Evolutionary conservation across 1,140 invertebrate species (phyloP), one percentile per base, ranked within the genome.

Genomic region (Danaus plexippus): DNA sequence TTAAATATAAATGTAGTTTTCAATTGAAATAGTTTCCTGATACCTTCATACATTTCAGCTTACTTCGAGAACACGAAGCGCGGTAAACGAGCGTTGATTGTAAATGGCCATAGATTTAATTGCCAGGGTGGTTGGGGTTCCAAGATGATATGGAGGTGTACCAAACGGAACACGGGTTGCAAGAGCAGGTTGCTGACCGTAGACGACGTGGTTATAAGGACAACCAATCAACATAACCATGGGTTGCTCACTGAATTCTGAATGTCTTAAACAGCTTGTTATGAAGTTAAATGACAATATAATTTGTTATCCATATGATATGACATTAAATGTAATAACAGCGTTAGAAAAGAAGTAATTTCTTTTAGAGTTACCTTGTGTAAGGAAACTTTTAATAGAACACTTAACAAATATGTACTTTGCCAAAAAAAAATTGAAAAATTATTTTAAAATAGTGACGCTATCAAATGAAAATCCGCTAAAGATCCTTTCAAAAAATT

Each of bases 111-210:
- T 11, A 22, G 57, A 9, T 64, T 54, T n/a, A 64, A 64, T 44
- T 43, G 54, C 0, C 57, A 64, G 10, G 53, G 57, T 12, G 47
- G 9, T 4, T 52, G 47, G 9, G 55, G 59, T 0, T 1, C 11
- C 0, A 67, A 60, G 12, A 52, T 61, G 3, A 57, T 64, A 22
- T 75, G 73, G 73, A 51, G 73, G 13, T 73, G 71, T 49, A 45
- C 44, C 5, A 66, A 63, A 47, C 59, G 63, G 12, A 69, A 67
- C 18, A 11, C 42, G 6, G 65, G 65, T 6, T 75, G 73, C 52
- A 67, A 57, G 12, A 61, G 66, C 44, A 57, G 47, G 9, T 55
- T 71, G 5, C 61, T 57, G 65, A 75, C 71, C 0, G 9, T 69
- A 0, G 53, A 73, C 1, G 61, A 73, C 11, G 22, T 51, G 12